Evolutionary conservation across 2,113 vertebrate genomes (phyloP), one percentile per base, ranked within the genome.

Genomic region (Procavia capensis): DNA sequence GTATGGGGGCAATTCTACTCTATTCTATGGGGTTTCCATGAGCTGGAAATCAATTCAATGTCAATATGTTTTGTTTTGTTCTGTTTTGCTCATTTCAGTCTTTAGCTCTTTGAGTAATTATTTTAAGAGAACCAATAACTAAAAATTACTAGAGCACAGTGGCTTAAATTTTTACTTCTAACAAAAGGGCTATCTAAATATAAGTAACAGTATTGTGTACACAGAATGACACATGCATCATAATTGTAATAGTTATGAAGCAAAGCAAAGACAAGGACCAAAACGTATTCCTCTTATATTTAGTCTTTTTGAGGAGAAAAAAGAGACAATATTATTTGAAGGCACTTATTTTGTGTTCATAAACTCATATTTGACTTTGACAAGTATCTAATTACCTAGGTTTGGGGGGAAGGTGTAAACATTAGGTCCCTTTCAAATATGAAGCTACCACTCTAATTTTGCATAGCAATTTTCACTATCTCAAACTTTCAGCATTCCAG

Each of bases 81-180:
- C n/a, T n/a, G n/a, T n/a, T 3, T 93, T 95, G 85, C 39, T 68
- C 50, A 80, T 68, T 70, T 10, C 25, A 70, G 70, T 34, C 4
- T 85, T 85, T 88, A 72, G 74, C 4, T 91, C 25, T 57, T n/a
- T 82, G 34, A 95, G 64, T 6, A 63, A 64, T 54, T 70, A 11
- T 78, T 80, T 78, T 81, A 89, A 91, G 82, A 16, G 75, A 86
- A 89, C 76, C 66, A 59, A 74, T 83, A 61, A 54, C 74, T 90
- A 1, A 50, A 91, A 91, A 88, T 64, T 70, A 59, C 75, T 50
- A 82, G 13, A 74, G 16, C n/a, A 83, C 74, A 74, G 11, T 47
- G 85, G n/a, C 41, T 76, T 90, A 84, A 6, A 31, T 54, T 74
- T 83, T 70, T 78, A 50, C 63, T 95, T 57, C 45, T 91, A 83